Percentiles rank a stretch among this genome's conserved stretches.
Conservation (phyloP, 2,888 invertebrate species). For the Plebejus anna region DNA sequence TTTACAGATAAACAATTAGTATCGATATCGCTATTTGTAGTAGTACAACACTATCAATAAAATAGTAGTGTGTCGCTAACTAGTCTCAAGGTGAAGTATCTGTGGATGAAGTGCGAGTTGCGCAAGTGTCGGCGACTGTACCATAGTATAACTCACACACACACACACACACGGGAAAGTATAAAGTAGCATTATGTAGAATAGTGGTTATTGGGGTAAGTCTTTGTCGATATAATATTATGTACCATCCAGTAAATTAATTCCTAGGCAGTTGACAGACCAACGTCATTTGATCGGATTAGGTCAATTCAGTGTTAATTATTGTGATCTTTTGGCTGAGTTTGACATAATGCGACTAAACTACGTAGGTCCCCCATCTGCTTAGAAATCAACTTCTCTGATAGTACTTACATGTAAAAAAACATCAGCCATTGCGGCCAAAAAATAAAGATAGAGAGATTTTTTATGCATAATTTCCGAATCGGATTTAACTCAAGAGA, state of each 20-base stretch:
- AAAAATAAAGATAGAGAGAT: background rate
- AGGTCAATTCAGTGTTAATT: no score
- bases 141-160: background rate
- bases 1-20: background rate
- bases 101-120: slow-evolving; percentile 40
- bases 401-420: background rate
- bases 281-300: no score
- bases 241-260: no score
- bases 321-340: no score
- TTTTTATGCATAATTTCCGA: no score
- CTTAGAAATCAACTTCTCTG: no score
- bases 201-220: background rate
- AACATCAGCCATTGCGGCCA: background rate
- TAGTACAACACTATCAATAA: slow-evolving; percentile 7
- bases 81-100: slow-evolving; percentile 46
- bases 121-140: slow-evolving; percentile 35
- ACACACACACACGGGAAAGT: background rate
- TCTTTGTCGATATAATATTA: background rate
- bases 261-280: no score
- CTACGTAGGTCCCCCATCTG: no score
- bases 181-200: background rate
- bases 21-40: background rate
- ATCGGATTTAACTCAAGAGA: no score
- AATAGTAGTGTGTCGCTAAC: slow-evolving; percentile 38
- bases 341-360: no score